Base-by-base conservation (phyloP, 2,797 vertebrate species). In the Eurystomus glaucurus region DNA sequence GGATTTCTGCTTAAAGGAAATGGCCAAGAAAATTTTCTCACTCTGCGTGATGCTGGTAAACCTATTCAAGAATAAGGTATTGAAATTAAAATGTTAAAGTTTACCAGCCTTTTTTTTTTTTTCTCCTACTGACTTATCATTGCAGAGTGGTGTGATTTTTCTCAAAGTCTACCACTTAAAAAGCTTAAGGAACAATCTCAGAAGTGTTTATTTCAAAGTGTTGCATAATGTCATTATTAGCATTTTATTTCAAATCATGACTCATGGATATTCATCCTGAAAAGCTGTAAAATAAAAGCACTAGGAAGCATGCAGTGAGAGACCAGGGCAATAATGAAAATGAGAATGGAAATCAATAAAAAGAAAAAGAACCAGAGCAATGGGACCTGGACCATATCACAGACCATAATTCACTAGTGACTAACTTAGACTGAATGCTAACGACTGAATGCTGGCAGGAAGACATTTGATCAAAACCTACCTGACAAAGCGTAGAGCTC, bases 161-260 rank as follows among this genome's bases (percentile, higher is more conserved):
- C 70, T 86, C 43, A 66, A 95, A 95, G 62, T 69, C 58, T 68
- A 71, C 41, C 37, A 88, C 45, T 92, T 90, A 60, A 74, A 93
- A 58, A 61, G 45, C 79, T 46, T 62, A 72, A 89, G 77, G 55
- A 96, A 96, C 96, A 91, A 69, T 82, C 31, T 79, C 80, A 92
- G 41, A 87, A 85, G 92, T 64, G 58, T 76, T 97, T 96, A 95
- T 92, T 96, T 93, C 83, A 31, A 92, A 92, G 74, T 35, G 37
- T 57, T 90, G 66, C 61, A 87, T 82, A 93, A 95, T 94, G 93
- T 74, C 90, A 97, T 77, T 97, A 96, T 96, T 96, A 93, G 90
- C 93, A 96, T 93, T 96, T 96, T 79, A 96, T 93, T 96, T 96
- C 83, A 95, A 93, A 83, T 76, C 60, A 43, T 92, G 96, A 97